Evolutionary conservation across 2,113 vertebrate genomes (phyloP), one percentile per base, ranked within the genome.

Genomic region (Axis porcinus): DNA sequence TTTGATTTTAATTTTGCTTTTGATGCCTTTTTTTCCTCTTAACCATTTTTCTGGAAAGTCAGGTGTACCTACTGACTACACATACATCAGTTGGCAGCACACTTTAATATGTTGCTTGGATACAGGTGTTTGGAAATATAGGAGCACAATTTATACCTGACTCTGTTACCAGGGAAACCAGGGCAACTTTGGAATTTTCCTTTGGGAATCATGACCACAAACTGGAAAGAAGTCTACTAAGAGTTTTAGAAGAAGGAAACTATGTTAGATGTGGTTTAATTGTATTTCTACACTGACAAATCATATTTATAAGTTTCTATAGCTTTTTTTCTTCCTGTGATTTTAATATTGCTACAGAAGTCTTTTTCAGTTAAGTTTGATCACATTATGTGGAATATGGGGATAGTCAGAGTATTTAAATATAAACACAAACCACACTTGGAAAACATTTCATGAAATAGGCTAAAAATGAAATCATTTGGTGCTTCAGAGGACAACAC

Each of bases 101-200:
- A 92, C 70, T 96, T 98, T 96, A 88, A 95, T 97, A 97, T 93
- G 97, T 98, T 98, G 97, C 98, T 97, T 98, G 78, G 98, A 98
- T 97, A 98, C 98, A 98, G 96, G 89, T 98, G 97, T 98, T 97
- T 95, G 96, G 95, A 97, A 27, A 23, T 93, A 96, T 57, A 95
- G 95, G 78, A 86, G 64, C 76, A 98, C 86, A 98, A 97, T 98
- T 98, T 97, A 98, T 98, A 98, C 96, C 97, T 98, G 95, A 94
- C 97, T 97, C 92, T 94, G 98, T 99, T 99, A 98, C 99, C 98
- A 98, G 96, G 98, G 98, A 97, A 98, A 98, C 98, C 95, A 13
- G 95, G 84, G 97, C 89, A 3, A 23, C 98, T 96, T 98, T 91
- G 79, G 94, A 62, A 92, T 97, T 98, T 98, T 98, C 79, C 97